phyloP scores from a whole-genome alignment of 1,140 invertebrate genomes.

The Platyscapa corneri region DNA sequence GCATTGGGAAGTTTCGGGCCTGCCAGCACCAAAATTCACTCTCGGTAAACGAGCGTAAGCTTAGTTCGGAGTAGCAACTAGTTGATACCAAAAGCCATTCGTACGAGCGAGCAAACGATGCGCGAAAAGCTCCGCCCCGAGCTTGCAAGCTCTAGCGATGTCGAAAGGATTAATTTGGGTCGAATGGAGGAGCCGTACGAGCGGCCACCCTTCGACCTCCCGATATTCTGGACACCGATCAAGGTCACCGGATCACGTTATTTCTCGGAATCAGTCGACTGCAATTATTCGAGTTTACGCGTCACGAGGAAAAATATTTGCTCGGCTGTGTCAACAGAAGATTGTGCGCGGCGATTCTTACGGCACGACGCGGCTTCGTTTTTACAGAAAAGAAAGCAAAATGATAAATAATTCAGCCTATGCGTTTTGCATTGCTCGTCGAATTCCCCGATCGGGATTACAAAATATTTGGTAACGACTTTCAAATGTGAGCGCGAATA shows the following conservation, averaged over 20 bases:
- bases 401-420: constrained; percentile 12
- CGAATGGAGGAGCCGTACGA: no score
- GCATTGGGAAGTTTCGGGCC: neutral
- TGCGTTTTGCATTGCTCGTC: neutral
- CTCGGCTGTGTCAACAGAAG: no score
- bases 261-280: no score
- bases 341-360: neutral
- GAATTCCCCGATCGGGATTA: neutral
- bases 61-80: neutral
- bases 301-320: no score
- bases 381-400: neutral
- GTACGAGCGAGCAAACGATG: neutral
- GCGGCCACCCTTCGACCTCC: no score
- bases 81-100: no score
- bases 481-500: neutral
- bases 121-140: no score
- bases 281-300: no score
- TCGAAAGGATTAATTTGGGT: neutral
- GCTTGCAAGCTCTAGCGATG: neutral
- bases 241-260: no score
- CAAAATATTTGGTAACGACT: constrained; percentile 6
- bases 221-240: no score
- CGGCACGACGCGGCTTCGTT: neutral
- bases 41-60: neutral
- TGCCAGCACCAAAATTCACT: neutral